Evolutionary conservation across 2,888 invertebrate species (phyloP), one percentile per base, ranked within the genome.

Genomic region (Tribolium freemani): DNA sequence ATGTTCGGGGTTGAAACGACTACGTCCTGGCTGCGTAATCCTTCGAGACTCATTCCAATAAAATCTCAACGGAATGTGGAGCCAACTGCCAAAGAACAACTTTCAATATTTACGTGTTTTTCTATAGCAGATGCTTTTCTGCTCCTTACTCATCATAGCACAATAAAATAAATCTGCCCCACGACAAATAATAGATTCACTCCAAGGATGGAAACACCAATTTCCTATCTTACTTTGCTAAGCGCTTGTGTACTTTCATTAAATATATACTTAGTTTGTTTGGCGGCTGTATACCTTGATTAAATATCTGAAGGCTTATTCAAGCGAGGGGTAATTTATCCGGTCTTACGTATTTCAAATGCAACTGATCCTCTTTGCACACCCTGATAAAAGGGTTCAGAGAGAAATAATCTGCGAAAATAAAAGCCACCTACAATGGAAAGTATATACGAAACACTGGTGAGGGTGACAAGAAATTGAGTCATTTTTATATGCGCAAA

Each of bases 1-100:
- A 67, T 73, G 66, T 74, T 66, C 61, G 60, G 60, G 69, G 68
- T 21, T 44, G 72, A 58, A 72, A 67, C 66, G 61, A 64, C 63
- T 45, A 44, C 38, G 44, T 38, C 58, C 53, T 16, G 57, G 50
- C 68, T 57, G 20, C 16, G 16, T 63, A 63, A 70, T 63, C 69
- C 69, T 54, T 21, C 8, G 69, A 60, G 69, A 69, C 60, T 63
- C 69, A 48, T 63, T 63, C 63, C 69, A 63, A 70, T 63, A 51
- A 70, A 70, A 70, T 70, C 69, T 61, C 69, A 56, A 21, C 54
- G 63, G 69, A 61, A 66, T 66, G 66, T 56, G 44, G 66, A 53
- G 54, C 54, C 58, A 58, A 68, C 68, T 58, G 60, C 46, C 69
- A 69, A 51, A 60, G 60, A 60, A 70, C 63, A 61, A 66, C 48